Evolutionary conservation across 2,888 invertebrate genomes (phyloP).

Genomic region (Reticulitermes lucifugus): DNA sequence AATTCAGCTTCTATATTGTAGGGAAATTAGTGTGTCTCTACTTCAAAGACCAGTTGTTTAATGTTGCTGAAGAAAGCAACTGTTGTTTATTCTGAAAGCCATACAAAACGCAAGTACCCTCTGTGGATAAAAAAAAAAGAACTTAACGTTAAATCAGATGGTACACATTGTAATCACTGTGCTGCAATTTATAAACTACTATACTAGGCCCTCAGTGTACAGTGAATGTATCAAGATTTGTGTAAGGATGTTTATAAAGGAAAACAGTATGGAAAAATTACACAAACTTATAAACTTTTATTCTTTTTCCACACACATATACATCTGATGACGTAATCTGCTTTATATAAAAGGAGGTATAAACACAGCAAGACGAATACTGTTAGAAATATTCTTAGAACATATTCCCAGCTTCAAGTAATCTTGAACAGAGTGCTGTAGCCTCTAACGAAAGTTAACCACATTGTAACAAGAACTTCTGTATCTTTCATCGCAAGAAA

Average conservation of each 20-base stretch:
- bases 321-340: neutral
- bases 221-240: too few species aligned
- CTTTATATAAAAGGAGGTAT: neutral
- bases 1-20: too few species aligned
- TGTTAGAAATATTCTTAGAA: neutral
- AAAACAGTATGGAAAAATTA: neutral
- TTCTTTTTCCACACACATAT: neutral
- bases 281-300: neutral
- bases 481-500: neutral
- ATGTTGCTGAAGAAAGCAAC: too few species aligned
- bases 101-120: too few species aligned
- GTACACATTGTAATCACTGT: too few species aligned
- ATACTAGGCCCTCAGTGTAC: too few species aligned
- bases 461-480: neutral
- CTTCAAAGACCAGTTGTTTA: too few species aligned
- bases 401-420: neutral
- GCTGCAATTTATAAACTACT: too few species aligned
- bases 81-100: too few species aligned
- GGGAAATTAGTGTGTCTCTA: too few species aligned
- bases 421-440: neutral
- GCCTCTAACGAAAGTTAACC: neutral
- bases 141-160: too few species aligned
- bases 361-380: neutral
- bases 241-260: neutral
- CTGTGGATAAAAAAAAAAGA: too few species aligned